Evolutionary conservation across 2,797 vertebrate species (phyloP), one percentile per base, ranked within the genome.

Genomic region (Jordanella pulchra): DNA sequence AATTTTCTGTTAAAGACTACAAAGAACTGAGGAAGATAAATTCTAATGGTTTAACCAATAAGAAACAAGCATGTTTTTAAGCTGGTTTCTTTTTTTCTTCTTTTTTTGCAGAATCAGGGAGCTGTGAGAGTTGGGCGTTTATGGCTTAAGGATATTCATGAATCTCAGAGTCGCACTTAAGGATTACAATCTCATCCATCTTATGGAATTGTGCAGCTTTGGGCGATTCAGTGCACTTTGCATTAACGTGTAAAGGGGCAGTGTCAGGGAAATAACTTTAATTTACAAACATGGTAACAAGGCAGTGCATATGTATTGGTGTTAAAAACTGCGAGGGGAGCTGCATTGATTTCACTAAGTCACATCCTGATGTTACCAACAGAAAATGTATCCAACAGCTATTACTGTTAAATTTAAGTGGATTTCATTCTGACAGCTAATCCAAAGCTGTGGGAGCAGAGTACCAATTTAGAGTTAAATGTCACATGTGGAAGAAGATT

Each of bases 181-280:
- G 92, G 91, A 93, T 94, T 93, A 93, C 86, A 88, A 92, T 93
- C 91, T 90, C 82, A 89, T 93, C 91, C 80, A 91, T 92, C 91
- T 91, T 84, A 73, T 67, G 18, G 85, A 86, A 80, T 78, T 73
- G 83, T 79, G 65, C 32, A 61, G 88, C 88, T 91, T 77, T 77
- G 78, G 90, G 90, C 85, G 47, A 87, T 83, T 85, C 73, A 28
- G 72, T 88, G 83, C 78, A 58, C 83, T 73, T 70, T 70, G 84
- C 89, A 91, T 91, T 91, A 91, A 90, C 83, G 88, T 76, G 83
- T 75, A 75, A 76, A 87, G 81, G 60, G 80, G 78, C 17, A 72
- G 78, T 65, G 73, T 81, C 54, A 70, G 73, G 71, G 78, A 85
- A 89, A 89, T 78, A 87, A 83, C 73, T 84, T 69, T 81, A 80